Base-by-base conservation (phyloP, 1,140 invertebrate species). In the Neocloeon triangulifer region DNA sequence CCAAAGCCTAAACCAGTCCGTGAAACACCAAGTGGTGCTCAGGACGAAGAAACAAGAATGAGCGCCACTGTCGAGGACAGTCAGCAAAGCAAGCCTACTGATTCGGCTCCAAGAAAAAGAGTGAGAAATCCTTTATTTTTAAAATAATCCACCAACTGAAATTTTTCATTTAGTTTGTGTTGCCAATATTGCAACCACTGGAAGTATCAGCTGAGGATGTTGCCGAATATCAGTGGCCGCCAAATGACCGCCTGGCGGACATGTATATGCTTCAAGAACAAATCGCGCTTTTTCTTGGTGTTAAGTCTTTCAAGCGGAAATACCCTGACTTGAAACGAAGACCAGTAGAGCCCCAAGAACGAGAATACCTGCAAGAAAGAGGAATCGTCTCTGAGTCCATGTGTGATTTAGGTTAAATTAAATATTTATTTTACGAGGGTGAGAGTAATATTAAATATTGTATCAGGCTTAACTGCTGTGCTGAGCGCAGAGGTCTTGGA, bases 261-360 rank as follows among this genome's bases (percentile, higher is more conserved):
- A 54, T 48, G 55, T 81, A 66, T 43, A 78, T 89, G 66, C 64
- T 91, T 26, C 85, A 89, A 47, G 85, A 91, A 55, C 82, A 92
- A 56, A 73, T 95, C 27, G 79, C 81, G 0, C 76, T 88, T 43
- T 95, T 78, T 54, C 58, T 96, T 15, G 79, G 76, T 10, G 74
- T 95, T 10, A 92, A 89, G 45, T 89, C 85, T 19, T 95, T 96
- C 49, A 92, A 92, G 52, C 62, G 88, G 39, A 85, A 88, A 50
- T 94, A 95, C 57, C 86, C 88, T 23, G 82, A 89, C 52, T 49
- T 94, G 9, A 70, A 73, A 25, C 59, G 89, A 33, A 58, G 88
- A 31, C 58, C 71, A 26, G 73, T 92, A 14, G 80, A 86, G 31
- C 79, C 81, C 55, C 76, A 85, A 42, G 89, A 95, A 53, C 65